phyloP scores from a whole-genome alignment of 2,797 vertebrate species.

The Sarcoramphus papa region DNA sequence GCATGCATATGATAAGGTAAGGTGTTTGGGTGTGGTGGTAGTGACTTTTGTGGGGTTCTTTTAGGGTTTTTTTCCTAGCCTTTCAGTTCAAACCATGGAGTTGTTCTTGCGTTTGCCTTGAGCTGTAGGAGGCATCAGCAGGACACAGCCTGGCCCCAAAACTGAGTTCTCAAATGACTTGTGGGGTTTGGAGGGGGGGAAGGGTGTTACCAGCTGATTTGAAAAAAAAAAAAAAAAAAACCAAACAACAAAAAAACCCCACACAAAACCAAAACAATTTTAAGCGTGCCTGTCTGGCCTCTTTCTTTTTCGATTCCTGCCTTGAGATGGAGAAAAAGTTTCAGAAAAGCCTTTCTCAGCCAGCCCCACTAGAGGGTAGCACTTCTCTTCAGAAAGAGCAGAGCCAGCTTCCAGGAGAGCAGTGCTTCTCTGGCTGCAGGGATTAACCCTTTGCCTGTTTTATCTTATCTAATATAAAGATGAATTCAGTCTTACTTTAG shows the following conservation, averaged over 20 bases:
- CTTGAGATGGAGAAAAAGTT: neutral
- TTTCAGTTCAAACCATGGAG: neutral
- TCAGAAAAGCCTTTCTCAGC: neutral
- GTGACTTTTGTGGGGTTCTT: neutral
- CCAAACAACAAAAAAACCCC: neutral
- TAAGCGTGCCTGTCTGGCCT: rapidly evolving
- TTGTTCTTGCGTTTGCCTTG: neutral
- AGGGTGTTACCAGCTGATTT: neutral
- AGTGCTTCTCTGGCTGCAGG: neutral
- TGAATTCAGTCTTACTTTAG: rapidly evolving
- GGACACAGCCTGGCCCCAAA: neutral
- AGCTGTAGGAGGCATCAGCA: neutral
- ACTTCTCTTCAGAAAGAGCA: neutral
- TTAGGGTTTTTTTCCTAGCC: rapidly evolving
- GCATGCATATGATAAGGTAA: rapidly evolving
- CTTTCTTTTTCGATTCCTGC: neutral
- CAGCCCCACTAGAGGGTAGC: conserved; percentile 58
- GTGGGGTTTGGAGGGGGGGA: neutral
- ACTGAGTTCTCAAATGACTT: neutral
- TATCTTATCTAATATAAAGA: neutral
- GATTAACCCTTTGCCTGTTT: neutral
- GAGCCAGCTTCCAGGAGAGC: neutral
- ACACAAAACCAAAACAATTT: too few species aligned
- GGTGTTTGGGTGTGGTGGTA: neutral
- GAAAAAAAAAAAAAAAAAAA: neutral